These are phyloP conservation scores for Fukomys damarensis DNA, from an alignment of 2,113 vertebrate species.

Conservation along the genomic window DNA sequence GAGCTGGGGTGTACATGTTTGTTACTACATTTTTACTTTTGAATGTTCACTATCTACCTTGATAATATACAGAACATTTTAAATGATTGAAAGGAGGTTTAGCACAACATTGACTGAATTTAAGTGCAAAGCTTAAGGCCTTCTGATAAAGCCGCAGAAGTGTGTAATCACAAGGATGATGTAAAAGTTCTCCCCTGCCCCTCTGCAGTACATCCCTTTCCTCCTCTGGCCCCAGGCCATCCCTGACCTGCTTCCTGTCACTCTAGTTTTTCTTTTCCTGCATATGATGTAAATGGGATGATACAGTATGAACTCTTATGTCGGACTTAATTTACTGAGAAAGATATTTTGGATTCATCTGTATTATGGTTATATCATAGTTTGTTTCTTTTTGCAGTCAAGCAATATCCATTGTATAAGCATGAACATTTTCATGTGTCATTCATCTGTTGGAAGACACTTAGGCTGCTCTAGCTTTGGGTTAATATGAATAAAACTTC, in stretches of 20 bases:
- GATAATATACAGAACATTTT: neutral
- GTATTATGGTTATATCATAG: too few relatives aligned
- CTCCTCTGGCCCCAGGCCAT: neutral
- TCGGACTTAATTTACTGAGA: neutral
- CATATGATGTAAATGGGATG: neutral
- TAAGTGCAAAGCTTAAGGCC: neutral
- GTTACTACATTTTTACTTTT: neutral
- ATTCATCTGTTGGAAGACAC: neutral
- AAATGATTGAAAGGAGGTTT: neutral
- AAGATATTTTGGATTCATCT: neutral
- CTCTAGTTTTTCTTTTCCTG: neutral
- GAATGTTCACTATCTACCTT: neutral
- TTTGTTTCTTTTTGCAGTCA: neutral
- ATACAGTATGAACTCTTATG: neutral
- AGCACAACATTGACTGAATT: neutral
- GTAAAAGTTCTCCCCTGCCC: neutral
- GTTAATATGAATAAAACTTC: neutral
- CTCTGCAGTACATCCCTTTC: neutral
- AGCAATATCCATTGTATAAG: too few relatives aligned
- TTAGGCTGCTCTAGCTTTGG: neutral
- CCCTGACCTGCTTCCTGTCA: neutral
- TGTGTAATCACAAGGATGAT: neutral
- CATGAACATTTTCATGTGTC: neutral
- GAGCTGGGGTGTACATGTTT: neutral
- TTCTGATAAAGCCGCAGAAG: neutral